These are phyloP conservation scores for Siniperca scherzeri DNA, from an alignment of 2,797 vertebrate genomes.

Conservation along the genomic window DNA sequence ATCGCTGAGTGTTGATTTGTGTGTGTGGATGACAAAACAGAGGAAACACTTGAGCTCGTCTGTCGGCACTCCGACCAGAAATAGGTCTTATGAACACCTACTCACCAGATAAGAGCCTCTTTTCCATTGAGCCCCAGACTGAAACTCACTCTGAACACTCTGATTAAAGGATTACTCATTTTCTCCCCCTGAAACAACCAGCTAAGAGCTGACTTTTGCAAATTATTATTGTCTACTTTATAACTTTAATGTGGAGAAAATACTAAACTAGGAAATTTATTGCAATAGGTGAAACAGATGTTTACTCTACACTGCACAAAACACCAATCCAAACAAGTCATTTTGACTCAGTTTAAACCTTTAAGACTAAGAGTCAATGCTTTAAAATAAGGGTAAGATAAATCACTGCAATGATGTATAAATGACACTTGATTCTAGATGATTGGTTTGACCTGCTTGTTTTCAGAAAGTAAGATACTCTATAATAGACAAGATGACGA, in stretches of 20 bases:
- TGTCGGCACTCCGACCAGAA: conserved; percentile 76
- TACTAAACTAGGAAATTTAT: not conserved
- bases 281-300: not conserved
- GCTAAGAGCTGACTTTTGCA: conserved; percentile 25
- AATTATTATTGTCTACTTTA: not conserved
- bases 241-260: conserved; percentile 18
- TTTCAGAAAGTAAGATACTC: not conserved
- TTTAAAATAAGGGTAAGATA: not conserved
- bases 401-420: not conserved
- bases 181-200: conserved; percentile 38
- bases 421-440: too few species aligned
- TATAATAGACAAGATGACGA: not conserved
- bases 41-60: conserved; percentile 78
- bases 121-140: conserved; percentile 77
- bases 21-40: conserved; percentile 53
- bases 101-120: conserved; percentile 76
- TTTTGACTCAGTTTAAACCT: not conserved
- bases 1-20: conserved; percentile 65
- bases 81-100: conserved; percentile 81
- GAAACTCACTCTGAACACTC: conserved; percentile 62
- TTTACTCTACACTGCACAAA: not conserved
- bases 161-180: conserved; percentile 69
- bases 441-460: not conserved
- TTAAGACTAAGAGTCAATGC: not conserved
- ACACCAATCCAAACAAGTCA: not conserved